Evolutionary conservation across 2,888 invertebrate species (phyloP).

Genomic region (Scaptomyza cyrtandrae): DNA sequence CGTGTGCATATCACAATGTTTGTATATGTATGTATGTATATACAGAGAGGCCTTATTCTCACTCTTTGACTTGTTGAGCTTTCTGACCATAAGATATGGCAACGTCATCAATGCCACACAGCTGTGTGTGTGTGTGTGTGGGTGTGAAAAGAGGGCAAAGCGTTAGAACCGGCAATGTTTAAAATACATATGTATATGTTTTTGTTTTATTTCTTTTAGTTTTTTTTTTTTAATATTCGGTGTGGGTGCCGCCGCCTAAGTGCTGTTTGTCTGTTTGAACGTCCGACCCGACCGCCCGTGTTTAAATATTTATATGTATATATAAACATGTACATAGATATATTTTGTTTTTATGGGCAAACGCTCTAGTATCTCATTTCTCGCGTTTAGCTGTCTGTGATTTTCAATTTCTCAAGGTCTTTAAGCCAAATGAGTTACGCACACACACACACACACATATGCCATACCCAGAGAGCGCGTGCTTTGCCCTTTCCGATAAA

Average conservation of each 20-base stretch:
- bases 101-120: constrained; percentile 50
- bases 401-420: constrained; percentile 74
- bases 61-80: constrained; percentile 61
- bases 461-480: constrained; percentile 24
- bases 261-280: constrained; percentile 53
- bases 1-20: constrained; percentile 44
- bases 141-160: constrained; percentile 46
- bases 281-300: constrained; percentile 38
- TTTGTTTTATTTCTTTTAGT: constrained; percentile 40
- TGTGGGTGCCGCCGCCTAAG: constrained; percentile 77
- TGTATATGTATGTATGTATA: not conserved
- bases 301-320: constrained; percentile 67
- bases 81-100: constrained; percentile 37
- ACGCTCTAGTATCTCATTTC: constrained; percentile 77
- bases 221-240: constrained; percentile 40
- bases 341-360: constrained; percentile 74
- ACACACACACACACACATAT: constrained; percentile 37
- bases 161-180: constrained; percentile 70
- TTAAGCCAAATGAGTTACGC: constrained; percentile 54
- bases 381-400: constrained; percentile 59
- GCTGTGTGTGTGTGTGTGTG: constrained; percentile 22
- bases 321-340: constrained; percentile 26
- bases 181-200: constrained; percentile 48
- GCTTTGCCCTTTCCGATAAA: constrained; percentile 53
- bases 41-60: constrained; percentile 8